phyloP scores from a whole-genome alignment of 1,140 invertebrate genomes.

The Frieseomelitta varia region DNA sequence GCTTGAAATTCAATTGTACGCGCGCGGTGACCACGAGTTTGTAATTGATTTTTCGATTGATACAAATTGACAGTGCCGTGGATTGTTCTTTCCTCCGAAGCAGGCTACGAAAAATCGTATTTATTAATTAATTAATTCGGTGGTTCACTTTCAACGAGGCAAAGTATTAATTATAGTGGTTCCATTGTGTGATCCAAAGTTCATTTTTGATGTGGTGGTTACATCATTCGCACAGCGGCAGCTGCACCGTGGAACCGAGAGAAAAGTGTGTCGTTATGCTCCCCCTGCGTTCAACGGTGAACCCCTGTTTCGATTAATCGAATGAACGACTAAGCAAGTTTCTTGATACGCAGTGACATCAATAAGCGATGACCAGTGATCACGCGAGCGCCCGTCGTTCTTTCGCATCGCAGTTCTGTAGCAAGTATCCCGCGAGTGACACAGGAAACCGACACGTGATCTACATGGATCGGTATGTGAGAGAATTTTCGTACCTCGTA shows the following conservation, averaged over 20 bases:
- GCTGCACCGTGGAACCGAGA: background rate
- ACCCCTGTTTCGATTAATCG: conserved; percentile 10
- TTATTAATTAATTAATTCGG: too few species aligned
- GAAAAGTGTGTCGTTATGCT: conserved; percentile 25
- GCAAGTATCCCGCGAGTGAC: conserved; percentile 38
- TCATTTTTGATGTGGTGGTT: background rate
- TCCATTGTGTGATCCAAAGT: background rate
- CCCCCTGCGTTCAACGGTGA: background rate
- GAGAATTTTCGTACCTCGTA: too few species aligned
- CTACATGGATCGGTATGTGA: conserved; percentile 55
- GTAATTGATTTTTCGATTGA: too few species aligned
- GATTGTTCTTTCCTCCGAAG: too few species aligned
- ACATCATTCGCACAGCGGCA: background rate
- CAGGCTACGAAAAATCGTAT: too few species aligned
- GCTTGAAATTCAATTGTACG: too few species aligned
- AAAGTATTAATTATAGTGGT: background rate
- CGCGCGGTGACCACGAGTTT: too few species aligned
- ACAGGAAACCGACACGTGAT: conserved; percentile 19
- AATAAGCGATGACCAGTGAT: conserved; percentile 62
- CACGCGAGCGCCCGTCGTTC: conserved; percentile 28
- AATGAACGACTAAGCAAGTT: background rate
- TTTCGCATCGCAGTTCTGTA: conserved; percentile 33
- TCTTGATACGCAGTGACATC: conserved; percentile 42
- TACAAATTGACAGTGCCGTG: too few species aligned
- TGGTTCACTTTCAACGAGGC: too few species aligned